Percentiles rank a stretch among this genome's conserved stretches.
These are phyloP conservation scores for Scolopax bukidnonensis DNA, from an alignment of 2,797 vertebrate genomes.

Conservation along the genomic window DNA sequence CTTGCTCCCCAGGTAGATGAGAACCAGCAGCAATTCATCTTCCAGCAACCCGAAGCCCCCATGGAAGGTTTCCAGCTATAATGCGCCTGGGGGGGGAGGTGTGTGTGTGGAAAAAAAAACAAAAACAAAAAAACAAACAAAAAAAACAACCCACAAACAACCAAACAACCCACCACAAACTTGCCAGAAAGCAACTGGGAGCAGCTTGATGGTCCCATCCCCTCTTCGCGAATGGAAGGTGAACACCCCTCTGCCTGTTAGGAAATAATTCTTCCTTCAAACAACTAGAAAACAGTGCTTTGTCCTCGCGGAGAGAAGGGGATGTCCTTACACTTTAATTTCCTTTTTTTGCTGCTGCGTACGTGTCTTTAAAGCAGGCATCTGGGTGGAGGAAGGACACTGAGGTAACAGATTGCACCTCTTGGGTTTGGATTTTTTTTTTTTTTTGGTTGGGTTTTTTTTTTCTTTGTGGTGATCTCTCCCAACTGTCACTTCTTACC, in stretches of 20 bases:
- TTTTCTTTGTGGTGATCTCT: conserved; percentile 70
- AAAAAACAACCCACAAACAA: not conserved
- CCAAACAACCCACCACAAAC: conserved; percentile 43
- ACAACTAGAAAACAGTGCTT: conserved; percentile 50
- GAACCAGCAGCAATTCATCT: conserved; percentile 96
- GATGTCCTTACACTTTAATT: conserved; percentile 47
- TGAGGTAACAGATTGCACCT: conserved; percentile 76
- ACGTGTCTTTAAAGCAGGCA: conserved; percentile 69
- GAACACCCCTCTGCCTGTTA: conserved; percentile 45
- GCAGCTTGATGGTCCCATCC: conserved; percentile 4
- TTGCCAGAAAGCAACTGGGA: conserved; percentile 44
- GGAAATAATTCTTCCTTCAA: conserved; percentile 51
- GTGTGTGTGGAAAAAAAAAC: not conserved
- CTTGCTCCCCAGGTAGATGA: conserved; percentile 95
- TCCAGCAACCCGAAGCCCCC: conserved; percentile 94
- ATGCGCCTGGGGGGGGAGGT: conserved; percentile 31
- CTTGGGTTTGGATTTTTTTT: conserved; percentile 37
- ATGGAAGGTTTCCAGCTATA: conserved; percentile 99
- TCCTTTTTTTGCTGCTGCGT: conserved; percentile 74
- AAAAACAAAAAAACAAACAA: not conserved
- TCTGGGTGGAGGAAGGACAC: conserved; percentile 75
- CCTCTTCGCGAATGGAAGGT: conserved; percentile 61
- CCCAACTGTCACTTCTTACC: conserved; percentile 61
- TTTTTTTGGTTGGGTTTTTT: not conserved
- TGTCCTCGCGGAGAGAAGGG: conserved; percentile 59